These are phyloP conservation scores for Microctonus aethiopoides DNA, from an alignment of 2,888 invertebrate species.

Conservation along the genomic window DNA sequence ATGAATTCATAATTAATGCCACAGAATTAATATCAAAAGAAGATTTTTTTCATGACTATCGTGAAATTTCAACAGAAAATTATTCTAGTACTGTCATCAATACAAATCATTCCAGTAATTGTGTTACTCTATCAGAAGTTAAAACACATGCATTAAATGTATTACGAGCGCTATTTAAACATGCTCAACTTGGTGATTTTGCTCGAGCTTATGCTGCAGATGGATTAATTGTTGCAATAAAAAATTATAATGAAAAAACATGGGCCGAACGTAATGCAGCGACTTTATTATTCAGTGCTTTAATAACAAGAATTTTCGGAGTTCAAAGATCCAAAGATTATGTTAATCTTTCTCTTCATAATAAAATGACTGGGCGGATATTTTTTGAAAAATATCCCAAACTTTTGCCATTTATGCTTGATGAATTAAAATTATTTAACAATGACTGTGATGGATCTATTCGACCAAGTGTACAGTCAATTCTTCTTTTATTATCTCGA, in stretches of 20 bases:
- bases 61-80: constrained; percentile 37
- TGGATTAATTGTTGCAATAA: constrained; percentile 78
- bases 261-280: constrained; percentile 91
- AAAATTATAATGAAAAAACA: constrained; percentile 77
- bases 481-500: constrained; percentile 80
- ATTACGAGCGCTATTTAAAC: constrained; percentile 82
- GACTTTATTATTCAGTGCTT: constrained; percentile 83
- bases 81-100: constrained; percentile 3
- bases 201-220: constrained; percentile 77
- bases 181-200: constrained; percentile 79
- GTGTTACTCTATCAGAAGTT: constrained; percentile 65
- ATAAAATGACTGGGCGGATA: constrained; percentile 80
- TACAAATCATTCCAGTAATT: constrained; percentile 20
- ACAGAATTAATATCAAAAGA: constrained; percentile 49
- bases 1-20: constrained; percentile 40
- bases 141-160: constrained; percentile 89
- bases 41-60: constrained; percentile 49
- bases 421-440: constrained; percentile 64
- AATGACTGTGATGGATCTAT: constrained; percentile 63
- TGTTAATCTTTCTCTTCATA: constrained; percentile 72
- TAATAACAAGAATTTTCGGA: constrained; percentile 89
- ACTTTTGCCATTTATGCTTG: constrained; percentile 72
- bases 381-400: constrained; percentile 82
- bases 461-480: constrained; percentile 79
- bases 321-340: constrained; percentile 75